Conservation (phyloP, 2,797 vertebrate species). For the Molothrus ater region DNA sequence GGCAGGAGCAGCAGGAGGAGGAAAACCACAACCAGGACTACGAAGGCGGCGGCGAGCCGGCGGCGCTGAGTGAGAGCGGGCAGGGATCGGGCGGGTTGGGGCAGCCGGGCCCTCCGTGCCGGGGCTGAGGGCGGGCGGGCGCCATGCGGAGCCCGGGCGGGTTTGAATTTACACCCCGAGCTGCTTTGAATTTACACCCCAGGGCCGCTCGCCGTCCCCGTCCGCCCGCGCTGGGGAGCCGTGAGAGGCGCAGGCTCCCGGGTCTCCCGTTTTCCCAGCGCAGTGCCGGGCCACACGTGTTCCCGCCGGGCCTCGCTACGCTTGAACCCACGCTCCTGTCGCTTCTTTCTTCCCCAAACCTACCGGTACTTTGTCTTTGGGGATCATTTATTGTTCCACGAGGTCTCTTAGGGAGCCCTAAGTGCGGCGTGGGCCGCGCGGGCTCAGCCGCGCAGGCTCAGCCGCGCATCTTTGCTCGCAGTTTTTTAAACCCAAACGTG, state of each 20-base stretch:
- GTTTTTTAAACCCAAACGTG: rapidly evolving
- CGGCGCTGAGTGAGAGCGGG: neutral
- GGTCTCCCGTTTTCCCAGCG: neutral
- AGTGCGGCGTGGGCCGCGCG: neutral
- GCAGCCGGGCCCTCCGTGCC: neutral
- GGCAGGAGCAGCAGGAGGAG: neutral
- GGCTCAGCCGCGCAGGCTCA: neutral
- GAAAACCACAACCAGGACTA: neutral
- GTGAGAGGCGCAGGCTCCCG: neutral
- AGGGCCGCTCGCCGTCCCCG: too few relatives aligned
- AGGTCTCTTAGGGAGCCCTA: neutral
- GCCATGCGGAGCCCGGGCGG: neutral
- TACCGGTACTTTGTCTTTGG: too few relatives aligned
- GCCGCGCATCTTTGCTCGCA: rapidly evolving
- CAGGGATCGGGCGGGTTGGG: neutral
- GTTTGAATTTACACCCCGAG: neutral
- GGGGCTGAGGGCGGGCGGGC: neutral
- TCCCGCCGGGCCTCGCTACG: neutral
- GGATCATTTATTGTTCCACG: rapidly evolving
- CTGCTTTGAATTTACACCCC: neutral
- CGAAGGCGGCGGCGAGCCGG: neutral
- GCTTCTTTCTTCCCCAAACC: neutral
- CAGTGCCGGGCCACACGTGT: neutral
- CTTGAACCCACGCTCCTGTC: neutral
- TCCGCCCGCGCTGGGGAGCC: too few relatives aligned